Conservation (phyloP, 2,888 invertebrate species). For the Ennomos fuscantarius region DNA sequence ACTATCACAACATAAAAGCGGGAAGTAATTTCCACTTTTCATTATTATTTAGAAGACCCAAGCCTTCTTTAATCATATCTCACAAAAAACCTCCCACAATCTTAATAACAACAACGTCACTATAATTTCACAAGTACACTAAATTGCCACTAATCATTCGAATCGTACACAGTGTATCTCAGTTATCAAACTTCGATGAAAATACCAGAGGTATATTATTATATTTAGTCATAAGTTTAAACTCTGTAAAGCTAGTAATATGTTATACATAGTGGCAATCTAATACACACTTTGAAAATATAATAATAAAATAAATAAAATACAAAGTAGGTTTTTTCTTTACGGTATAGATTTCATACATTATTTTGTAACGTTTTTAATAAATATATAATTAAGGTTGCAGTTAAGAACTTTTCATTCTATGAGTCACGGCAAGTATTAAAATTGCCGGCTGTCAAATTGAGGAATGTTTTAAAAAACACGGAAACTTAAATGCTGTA, state of each 20-base stretch:
- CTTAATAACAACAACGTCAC: constrained; percentile 66
- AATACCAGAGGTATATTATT: background rate
- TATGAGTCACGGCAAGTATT: too few relatives aligned
- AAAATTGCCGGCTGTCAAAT: too few relatives aligned
- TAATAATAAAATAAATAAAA: background rate
- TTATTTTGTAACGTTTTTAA: too few relatives aligned
- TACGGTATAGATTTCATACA: too few relatives aligned
- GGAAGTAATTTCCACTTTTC: constrained; percentile 22
- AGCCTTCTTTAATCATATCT: constrained; percentile 35
- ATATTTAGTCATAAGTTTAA: too few relatives aligned
- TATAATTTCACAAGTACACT: constrained; percentile 65
- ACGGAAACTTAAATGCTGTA: constrained; percentile 10
- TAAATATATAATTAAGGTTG: too few relatives aligned
- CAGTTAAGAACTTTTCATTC: too few relatives aligned
- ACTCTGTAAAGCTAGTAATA: background rate
- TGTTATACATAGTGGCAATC: background rate
- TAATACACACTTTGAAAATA: background rate
- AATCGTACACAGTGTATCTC: constrained; percentile 46
- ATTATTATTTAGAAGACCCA: constrained; percentile 19
- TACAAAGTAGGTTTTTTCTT: too few relatives aligned
- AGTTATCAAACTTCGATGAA: constrained; percentile 8
- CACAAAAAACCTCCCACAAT: constrained; percentile 52
- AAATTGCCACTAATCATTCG: constrained; percentile 76
- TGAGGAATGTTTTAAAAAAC: too few relatives aligned
- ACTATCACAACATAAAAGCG: constrained; percentile 1